Conservation (phyloP, 2,797 vertebrate species). For the Enteromius treurensis region DNA sequence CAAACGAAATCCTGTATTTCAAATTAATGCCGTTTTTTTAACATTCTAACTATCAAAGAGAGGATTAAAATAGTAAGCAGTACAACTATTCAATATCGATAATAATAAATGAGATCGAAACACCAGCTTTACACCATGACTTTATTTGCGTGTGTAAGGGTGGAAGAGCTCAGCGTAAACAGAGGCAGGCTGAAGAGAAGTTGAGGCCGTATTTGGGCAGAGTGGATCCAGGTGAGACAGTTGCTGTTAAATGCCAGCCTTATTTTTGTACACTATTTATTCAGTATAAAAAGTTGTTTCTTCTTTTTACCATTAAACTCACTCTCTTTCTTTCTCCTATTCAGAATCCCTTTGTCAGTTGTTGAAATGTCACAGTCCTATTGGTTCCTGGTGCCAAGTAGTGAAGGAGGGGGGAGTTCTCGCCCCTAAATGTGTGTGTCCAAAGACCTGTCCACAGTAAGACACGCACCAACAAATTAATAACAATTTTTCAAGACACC, state of each 20-base stretch:
- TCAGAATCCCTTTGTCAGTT: slow-evolving; percentile 72
- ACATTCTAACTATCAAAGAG: background rate
- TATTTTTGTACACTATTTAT: background rate
- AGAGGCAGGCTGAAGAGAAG: slow-evolving; percentile 73
- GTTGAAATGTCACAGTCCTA: slow-evolving; percentile 71
- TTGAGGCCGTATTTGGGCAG: slow-evolving; percentile 76
- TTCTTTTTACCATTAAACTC: slow-evolving; percentile 17
- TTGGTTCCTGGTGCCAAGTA: slow-evolving; percentile 72
- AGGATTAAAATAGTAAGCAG: background rate
- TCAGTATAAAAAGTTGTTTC: background rate
- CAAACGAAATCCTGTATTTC: background rate
- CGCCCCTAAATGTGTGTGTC: slow-evolving; percentile 70
- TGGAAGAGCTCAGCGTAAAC: slow-evolving; percentile 73
- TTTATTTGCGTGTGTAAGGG: slow-evolving; percentile 61
- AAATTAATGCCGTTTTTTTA: background rate
- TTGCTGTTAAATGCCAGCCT: background rate
- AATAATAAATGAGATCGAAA: background rate
- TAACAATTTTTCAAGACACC: background rate
- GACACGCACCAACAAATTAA: slow-evolving; percentile 1
- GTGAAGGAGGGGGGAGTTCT: slow-evolving; percentile 64
- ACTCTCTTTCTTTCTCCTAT: background rate
- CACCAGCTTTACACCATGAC: background rate
- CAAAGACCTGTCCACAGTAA: slow-evolving; percentile 71
- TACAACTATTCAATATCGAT: background rate
- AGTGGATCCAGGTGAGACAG: slow-evolving; percentile 74